Conservation (phyloP, 2,113 vertebrate species). For the Misgurnus anguillicaudatus region DNA sequence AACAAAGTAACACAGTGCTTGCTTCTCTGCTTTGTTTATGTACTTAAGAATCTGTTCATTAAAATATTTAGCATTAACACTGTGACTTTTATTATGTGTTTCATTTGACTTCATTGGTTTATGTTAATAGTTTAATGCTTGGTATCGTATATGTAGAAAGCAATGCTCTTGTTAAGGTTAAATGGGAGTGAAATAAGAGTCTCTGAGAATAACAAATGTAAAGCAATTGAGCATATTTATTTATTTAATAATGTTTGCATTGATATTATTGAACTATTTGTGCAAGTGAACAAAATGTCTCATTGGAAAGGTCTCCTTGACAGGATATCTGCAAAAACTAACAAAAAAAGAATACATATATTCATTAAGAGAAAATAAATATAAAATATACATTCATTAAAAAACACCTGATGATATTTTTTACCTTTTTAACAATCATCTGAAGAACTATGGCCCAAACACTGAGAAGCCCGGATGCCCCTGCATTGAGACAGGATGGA, state of each 20-base stretch:
- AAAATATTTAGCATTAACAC: slow-evolving; percentile 9
- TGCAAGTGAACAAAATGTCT: not conserved
- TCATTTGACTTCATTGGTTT: not conserved
- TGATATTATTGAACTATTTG: too few relatives aligned
- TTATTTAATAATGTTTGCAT: not conserved
- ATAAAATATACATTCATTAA: not conserved
- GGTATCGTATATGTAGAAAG: not conserved
- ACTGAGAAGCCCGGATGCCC: slow-evolving; percentile 26
- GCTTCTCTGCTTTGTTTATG: not conserved
- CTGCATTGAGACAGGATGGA: slow-evolving; percentile 12
- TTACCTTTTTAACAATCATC: slow-evolving; percentile 15
- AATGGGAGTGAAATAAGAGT: too few relatives aligned
- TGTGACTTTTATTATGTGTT: not conserved
- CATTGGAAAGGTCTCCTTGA: not conserved
- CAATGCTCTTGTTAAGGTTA: not conserved
- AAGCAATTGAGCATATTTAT: not conserved
- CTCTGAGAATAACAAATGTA: too few relatives aligned
- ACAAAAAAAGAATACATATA: not conserved
- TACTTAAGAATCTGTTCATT: slow-evolving; percentile 4
- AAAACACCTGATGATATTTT: not conserved
- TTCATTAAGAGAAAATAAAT: not conserved
- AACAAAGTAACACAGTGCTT: not conserved
- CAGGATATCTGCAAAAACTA: not conserved
- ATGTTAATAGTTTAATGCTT: not conserved
- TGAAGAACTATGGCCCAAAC: slow-evolving; percentile 40